These are phyloP conservation scores for Archivesica marissinica DNA, from an alignment of 1,140 invertebrate species.

Conservation along the genomic window DNA sequence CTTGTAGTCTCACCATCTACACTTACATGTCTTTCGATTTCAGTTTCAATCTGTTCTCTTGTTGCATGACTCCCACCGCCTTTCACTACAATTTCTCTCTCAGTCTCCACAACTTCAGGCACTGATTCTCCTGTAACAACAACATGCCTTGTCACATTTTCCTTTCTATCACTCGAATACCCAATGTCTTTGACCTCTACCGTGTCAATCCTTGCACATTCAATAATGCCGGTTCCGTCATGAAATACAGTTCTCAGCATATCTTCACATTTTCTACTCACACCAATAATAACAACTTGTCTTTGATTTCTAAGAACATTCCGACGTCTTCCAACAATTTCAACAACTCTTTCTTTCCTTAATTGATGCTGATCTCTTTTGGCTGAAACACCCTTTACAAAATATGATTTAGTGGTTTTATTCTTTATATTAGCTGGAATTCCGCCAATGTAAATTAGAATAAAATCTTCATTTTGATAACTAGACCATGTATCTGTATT, in stretches of 20 bases:
- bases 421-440: conserved; percentile 6
- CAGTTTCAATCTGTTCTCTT: background rate
- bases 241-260: background rate
- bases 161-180: background rate
- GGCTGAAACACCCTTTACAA: background rate
- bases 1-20: no score
- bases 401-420: background rate
- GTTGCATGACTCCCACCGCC: background rate
- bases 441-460: conserved; percentile 22
- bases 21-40: background rate
- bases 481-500: background rate
- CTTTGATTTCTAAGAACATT: background rate
- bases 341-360: conserved; percentile 38
- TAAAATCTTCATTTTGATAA: conserved; percentile 15
- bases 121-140: background rate
- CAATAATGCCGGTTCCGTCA: background rate
- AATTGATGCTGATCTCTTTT: background rate
- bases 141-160: background rate
- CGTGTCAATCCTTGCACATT: conserved; percentile 10
- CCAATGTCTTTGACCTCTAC: conserved; percentile 19
- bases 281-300: conserved; percentile 27
- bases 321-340: conserved; percentile 12
- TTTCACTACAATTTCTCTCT: conserved; percentile 6
- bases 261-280: conserved; percentile 27
- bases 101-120: background rate